phyloP scores from a whole-genome alignment of 2,888 invertebrate genomes.

The Monopis laevigella region DNA sequence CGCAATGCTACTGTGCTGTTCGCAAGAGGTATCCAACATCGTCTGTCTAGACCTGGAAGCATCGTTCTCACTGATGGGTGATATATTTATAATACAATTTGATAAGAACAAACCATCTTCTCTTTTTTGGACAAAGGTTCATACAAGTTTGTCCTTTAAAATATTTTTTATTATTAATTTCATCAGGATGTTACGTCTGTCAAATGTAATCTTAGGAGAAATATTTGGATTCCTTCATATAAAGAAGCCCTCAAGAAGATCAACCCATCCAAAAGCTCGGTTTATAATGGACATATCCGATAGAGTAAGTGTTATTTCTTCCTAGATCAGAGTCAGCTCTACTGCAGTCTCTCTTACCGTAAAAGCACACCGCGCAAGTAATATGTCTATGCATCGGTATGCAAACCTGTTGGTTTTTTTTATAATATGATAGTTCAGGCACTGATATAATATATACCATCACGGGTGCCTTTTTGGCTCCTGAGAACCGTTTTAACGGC shows the following conservation, averaged over 20 bases:
- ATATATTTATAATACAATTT: constrained; percentile 6
- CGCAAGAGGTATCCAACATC: constrained; percentile 46
- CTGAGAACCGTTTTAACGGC: too few species aligned
- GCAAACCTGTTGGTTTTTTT: too few species aligned
- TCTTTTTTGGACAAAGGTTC: background rate
- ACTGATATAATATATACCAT: too few species aligned
- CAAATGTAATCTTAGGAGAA: constrained; percentile 44
- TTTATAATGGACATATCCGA: constrained; percentile 57
- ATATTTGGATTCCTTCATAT: constrained; percentile 39
- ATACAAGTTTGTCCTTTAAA: background rate
- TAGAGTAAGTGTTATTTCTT: constrained; percentile 47
- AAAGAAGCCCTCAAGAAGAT: constrained; percentile 35
- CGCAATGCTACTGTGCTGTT: constrained; percentile 51
- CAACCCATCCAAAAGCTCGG: constrained; percentile 35
- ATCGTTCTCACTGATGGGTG: constrained; percentile 47
- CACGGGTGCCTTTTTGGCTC: too few species aligned
- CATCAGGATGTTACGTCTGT: constrained; percentile 46
- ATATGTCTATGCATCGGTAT: too few species aligned
- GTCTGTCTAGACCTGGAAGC: constrained; percentile 37
- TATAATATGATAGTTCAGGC: too few species aligned
- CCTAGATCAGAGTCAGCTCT: too few species aligned
- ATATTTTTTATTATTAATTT: background rate
- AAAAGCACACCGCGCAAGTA: too few species aligned
- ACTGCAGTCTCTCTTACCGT: too few species aligned
- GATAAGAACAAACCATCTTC: background rate